phyloP scores from a whole-genome alignment of 2,888 invertebrate species.

The Nesidiocoris tenuis region DNA sequence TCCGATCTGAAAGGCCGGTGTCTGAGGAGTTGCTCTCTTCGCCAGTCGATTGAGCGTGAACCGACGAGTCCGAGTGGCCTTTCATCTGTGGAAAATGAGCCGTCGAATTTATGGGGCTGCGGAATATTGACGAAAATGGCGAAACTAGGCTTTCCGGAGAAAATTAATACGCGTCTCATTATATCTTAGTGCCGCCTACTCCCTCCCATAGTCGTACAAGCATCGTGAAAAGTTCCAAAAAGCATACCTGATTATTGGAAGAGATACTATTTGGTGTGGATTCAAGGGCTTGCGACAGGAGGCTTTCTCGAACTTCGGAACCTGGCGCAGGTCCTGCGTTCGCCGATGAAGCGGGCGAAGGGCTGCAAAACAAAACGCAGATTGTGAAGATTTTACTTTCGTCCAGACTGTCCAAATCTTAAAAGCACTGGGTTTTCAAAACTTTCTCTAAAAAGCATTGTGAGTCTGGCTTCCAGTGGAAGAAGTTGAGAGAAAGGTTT shows the following conservation, averaged over 20 bases:
- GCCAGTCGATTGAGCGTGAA: conserved; percentile 69
- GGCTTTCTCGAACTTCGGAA: conserved; percentile 56
- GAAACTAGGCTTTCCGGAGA: background rate
- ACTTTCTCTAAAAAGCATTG: no score
- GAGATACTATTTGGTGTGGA: conserved; percentile 54
- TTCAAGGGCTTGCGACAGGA: conserved; percentile 76
- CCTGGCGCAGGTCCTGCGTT: conserved; percentile 15
- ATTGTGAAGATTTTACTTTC: no score
- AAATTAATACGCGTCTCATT: background rate
- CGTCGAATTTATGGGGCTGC: background rate
- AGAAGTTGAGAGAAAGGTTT: no score
- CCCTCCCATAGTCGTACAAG: no score
- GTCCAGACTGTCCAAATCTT: no score
- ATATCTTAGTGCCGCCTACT: no score
- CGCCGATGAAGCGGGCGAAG: conserved; percentile 49
- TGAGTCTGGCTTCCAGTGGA: no score
- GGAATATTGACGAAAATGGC: no score
- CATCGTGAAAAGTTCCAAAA: background rate
- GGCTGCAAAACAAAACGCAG: conserved; percentile 44
- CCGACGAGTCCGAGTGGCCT: conserved; percentile 62
- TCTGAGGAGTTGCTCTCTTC: conserved; percentile 84
- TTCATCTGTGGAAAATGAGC: conserved; percentile 52
- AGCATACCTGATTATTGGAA: conserved; percentile 45
- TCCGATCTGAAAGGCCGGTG: conserved; percentile 70
- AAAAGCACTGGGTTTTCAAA: no score